phyloP scores from a whole-genome alignment of 2,797 vertebrate genomes.

The Pseudocheirus occidentalis region DNA sequence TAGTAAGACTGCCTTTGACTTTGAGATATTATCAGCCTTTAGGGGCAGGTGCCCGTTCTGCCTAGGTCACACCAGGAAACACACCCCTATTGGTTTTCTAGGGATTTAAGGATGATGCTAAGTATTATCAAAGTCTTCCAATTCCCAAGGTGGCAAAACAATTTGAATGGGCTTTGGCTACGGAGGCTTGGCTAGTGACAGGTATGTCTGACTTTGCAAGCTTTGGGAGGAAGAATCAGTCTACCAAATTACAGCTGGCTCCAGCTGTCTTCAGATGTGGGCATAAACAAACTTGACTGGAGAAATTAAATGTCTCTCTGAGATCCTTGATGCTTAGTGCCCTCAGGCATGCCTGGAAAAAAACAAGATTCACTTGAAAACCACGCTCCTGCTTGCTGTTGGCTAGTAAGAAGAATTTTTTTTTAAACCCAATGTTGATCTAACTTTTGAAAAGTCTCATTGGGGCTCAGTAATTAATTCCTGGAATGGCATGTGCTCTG shows the following conservation, averaged over 20 bases:
- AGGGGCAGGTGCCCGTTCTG: not conserved
- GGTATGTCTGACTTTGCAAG: slow-evolving; percentile 52
- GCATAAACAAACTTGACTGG: slow-evolving; percentile 69
- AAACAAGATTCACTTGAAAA: slow-evolving; percentile 62
- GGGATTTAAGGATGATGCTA: not conserved
- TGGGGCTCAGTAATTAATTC: slow-evolving; percentile 70
- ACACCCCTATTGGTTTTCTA: slow-evolving; percentile 32
- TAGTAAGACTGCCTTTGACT: not conserved
- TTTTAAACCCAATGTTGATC: slow-evolving; percentile 66
- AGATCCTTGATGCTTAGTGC: slow-evolving; percentile 57
- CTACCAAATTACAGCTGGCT: slow-evolving; percentile 43
- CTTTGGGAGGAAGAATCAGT: slow-evolving; percentile 14
- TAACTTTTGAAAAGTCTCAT: slow-evolving; percentile 68
- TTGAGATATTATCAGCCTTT: not conserved
- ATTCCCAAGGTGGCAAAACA: not conserved
- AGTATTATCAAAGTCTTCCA: not conserved
- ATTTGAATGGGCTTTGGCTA: slow-evolving; percentile 29
- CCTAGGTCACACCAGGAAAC: not conserved
- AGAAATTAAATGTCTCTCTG: slow-evolving; percentile 61
- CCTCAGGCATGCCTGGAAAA: slow-evolving; percentile 36
- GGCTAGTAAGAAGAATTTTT: slow-evolving; percentile 55
- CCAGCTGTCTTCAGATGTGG: slow-evolving; percentile 43
- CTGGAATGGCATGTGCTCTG: slow-evolving; percentile 57
- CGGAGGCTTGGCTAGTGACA: slow-evolving; percentile 45
- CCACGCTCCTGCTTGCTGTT: slow-evolving; percentile 53